A percentile compares a stretch with the other conserved stretches of the same genome.
These are phyloP conservation scores for Melanaphis sacchari DNA, from an alignment of 1,140 invertebrate genomes.

Conservation along the genomic window DNA sequence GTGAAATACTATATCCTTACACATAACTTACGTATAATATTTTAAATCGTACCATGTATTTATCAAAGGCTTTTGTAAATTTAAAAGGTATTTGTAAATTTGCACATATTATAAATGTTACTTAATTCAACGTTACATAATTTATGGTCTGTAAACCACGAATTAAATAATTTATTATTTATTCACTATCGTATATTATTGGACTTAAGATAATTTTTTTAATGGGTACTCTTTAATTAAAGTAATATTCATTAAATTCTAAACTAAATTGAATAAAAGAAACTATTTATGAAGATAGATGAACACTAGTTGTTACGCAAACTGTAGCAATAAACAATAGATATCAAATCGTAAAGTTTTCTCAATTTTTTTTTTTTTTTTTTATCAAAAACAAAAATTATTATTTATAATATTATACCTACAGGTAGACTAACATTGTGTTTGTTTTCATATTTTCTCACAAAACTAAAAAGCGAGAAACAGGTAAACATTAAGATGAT, in stretches of 20 bases:
- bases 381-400: neutral
- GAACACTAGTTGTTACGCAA: neutral
- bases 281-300: neutral
- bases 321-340: neutral
- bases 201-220: neutral
- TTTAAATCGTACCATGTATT: neutral
- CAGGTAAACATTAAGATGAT: neutral
- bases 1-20: constrained; percentile 19
- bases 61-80: neutral
- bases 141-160: neutral
- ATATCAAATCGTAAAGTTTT: neutral
- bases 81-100: neutral
- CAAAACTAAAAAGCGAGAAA: neutral
- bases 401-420: neutral
- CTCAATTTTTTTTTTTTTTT: neutral
- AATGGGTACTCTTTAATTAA: neutral
- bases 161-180: neutral
- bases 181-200: neutral
- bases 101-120: neutral
- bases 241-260: neutral
- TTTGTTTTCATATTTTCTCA: neutral
- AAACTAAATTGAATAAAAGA: neutral
- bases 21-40: neutral
- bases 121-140: neutral
- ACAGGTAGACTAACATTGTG: neutral